A percentile compares a stretch with the other conserved stretches of the same genome.
phyloP scores from a whole-genome alignment of 2,797 vertebrate genomes.

The Sarcophilus harrisii region DNA sequence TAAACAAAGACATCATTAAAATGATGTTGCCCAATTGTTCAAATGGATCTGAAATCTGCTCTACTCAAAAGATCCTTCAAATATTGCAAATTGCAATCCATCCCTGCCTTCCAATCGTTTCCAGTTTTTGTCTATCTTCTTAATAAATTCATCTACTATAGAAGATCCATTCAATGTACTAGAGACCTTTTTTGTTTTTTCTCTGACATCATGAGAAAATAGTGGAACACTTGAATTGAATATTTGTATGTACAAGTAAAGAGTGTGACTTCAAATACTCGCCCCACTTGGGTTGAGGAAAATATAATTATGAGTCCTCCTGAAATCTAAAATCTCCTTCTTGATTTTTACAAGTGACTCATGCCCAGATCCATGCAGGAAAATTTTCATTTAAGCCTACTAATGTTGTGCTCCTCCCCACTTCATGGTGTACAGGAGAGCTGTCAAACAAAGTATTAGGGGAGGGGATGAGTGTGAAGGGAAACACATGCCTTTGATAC shows the following conservation, averaged over 20 bases:
- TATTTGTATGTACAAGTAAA: background rate
- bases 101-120: background rate
- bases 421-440: background rate
- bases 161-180: background rate
- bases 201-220: background rate
- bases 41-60: background rate
- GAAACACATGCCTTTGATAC: background rate
- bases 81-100: background rate
- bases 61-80: background rate
- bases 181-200: background rate
- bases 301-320: conserved; percentile 13
- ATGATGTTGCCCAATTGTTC: conserved; percentile 46
- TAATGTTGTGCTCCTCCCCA: rapidly evolving
- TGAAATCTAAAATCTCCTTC: conserved; percentile 20
- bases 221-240: background rate
- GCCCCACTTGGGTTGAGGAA: background rate
- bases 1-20: conserved; percentile 50
- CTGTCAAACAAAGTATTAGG: background rate
- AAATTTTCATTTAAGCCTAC: conserved; percentile 2
- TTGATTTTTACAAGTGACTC: conserved; percentile 12
- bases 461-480: too few relatives aligned
- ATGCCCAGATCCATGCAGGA: background rate
- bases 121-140: background rate
- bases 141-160: background rate
- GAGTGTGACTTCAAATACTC: background rate